A percentile compares a stretch with the other conserved stretches of the same genome.
phyloP scores from a whole-genome alignment of 2,888 invertebrate species.

The Luperina testacea region DNA sequence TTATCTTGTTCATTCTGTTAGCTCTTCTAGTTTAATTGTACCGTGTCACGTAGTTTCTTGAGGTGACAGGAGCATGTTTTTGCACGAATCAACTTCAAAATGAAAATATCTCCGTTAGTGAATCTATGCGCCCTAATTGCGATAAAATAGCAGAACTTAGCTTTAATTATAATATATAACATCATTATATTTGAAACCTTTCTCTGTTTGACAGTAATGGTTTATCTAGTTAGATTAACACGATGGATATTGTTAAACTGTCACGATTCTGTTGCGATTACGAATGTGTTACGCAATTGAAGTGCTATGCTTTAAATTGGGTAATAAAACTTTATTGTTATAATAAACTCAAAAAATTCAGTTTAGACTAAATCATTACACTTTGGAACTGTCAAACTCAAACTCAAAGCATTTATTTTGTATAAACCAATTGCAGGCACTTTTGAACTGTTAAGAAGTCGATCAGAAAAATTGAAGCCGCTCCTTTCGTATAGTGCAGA shows the following conservation, averaged over 20 bases:
- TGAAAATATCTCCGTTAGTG: neutral
- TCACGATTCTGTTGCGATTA: slow-evolving; percentile 13
- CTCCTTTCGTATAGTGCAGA: neutral
- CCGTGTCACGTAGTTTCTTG: slow-evolving; percentile 14
- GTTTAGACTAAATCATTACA: neutral
- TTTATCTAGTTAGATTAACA: slow-evolving; percentile 24
- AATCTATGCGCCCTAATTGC: neutral
- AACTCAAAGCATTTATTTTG: too few species aligned
- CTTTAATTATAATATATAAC: neutral
- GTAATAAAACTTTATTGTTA: neutral
- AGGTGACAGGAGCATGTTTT: neutral
- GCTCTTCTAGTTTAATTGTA: slow-evolving; percentile 1
- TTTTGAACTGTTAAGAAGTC: neutral
- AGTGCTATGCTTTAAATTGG: neutral
- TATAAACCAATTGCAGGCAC: too few species aligned
- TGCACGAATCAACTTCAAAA: neutral
- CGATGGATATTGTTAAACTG: slow-evolving; percentile 13
- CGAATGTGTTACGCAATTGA: neutral
- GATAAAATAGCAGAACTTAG: neutral
- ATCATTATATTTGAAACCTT: slow-evolving; percentile 17
- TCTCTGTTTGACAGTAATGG: slow-evolving; percentile 17
- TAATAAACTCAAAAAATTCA: neutral
- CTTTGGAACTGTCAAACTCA: neutral
- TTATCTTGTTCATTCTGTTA: slow-evolving; percentile 25
- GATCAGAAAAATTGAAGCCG: too few species aligned